Conservation (phyloP, 2,797 vertebrate genomes). For the Neosilurus hyrtlii region DNA sequence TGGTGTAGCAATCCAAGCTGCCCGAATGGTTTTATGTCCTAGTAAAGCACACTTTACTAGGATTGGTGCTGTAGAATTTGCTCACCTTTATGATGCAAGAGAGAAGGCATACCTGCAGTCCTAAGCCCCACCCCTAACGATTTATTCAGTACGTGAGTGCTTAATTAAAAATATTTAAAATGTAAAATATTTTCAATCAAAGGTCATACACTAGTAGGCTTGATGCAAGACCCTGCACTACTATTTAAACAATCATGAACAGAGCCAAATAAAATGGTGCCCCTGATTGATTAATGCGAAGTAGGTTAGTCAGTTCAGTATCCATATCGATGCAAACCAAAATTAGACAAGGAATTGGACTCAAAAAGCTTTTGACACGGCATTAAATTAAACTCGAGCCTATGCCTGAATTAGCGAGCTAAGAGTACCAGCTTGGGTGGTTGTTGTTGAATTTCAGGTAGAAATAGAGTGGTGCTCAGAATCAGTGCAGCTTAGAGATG, state of each 20-base stretch:
- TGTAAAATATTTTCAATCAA: too few species aligned
- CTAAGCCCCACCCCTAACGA: background rate
- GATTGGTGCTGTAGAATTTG: too few species aligned
- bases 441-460: background rate
- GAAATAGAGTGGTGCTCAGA: background rate
- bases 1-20: too few species aligned
- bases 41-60: too few species aligned
- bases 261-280: background rate
- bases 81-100: too few species aligned
- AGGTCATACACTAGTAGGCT: background rate
- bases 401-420: background rate
- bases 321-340: background rate
- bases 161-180: too few species aligned
- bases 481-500: conserved; percentile 32
- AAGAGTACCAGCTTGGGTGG: background rate
- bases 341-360: background rate
- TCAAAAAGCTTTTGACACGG: background rate
- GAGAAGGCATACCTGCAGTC: background rate
- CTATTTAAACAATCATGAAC: background rate
- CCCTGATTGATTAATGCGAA: background rate
- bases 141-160: too few species aligned
- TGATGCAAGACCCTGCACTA: too few species aligned
- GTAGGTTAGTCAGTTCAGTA: background rate
- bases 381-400: background rate
- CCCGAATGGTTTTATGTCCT: too few species aligned